A percentile compares a stretch with the other conserved stretches of the same genome.
Evolutionary conservation across 1,140 invertebrate species (phyloP).

Genomic region (Lepidurus packardi): DNA sequence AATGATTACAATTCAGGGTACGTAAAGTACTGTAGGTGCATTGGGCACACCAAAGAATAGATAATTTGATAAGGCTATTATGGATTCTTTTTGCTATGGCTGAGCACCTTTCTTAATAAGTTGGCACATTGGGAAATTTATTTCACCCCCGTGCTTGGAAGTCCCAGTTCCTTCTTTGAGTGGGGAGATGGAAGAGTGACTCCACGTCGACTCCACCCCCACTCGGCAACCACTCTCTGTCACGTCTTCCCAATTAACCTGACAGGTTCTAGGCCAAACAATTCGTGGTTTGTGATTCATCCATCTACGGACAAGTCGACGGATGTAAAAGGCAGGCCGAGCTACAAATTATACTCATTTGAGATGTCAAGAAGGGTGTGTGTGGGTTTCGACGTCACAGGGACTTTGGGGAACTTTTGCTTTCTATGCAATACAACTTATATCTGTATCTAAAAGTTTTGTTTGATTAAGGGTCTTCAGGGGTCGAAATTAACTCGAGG

Average conservation of each 20-base stretch:
- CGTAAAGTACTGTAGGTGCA: background rate
- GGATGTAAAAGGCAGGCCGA: constrained; percentile 5
- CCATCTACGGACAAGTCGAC: background rate
- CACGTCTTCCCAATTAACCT: constrained; percentile 15
- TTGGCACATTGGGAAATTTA: background rate
- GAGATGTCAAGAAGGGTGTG: background rate
- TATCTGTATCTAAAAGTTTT: no score
- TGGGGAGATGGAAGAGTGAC: background rate
- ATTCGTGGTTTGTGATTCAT: background rate
- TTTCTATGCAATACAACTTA: no score
- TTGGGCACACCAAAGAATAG: background rate
- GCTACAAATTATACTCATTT: constrained; percentile 6
- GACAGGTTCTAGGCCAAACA: constrained; percentile 4
- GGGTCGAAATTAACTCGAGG: no score
- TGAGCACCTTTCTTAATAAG: background rate
- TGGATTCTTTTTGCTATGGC: background rate
- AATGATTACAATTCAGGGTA: background rate
- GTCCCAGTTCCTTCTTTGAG: background rate
- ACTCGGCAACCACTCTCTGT: constrained; percentile 6
- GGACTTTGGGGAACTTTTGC: no score
- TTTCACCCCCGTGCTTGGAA: background rate
- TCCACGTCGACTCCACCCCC: background rate
- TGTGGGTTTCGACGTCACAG: background rate
- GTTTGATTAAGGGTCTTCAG: no score
- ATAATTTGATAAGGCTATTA: constrained; percentile 11